Conservation (phyloP, 2,797 vertebrate genomes). For the Mormyrus hasselquistii region DNA sequence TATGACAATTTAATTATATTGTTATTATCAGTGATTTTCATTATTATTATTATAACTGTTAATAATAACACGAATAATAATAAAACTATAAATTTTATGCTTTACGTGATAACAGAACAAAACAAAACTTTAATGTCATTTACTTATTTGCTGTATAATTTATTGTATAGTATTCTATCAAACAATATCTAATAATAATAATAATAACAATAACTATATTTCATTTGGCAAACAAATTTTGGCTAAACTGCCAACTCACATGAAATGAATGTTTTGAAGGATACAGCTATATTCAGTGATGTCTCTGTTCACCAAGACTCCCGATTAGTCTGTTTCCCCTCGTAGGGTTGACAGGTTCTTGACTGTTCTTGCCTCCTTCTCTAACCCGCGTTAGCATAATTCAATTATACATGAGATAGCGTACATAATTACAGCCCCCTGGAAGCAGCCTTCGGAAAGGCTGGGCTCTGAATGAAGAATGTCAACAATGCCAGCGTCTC, state of each 20-base stretch:
- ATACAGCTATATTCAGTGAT: conserved; percentile 19
- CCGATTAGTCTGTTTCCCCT: conserved; percentile 38
- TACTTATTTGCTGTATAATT: not conserved
- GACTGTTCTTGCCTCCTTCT: conserved; percentile 48
- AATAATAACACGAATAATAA: not conserved
- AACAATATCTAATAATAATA: conserved; percentile 7
- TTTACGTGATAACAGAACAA: not conserved
- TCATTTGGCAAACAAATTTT: not conserved
- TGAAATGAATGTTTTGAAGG: conserved; percentile 2
- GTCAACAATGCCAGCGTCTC: conserved; percentile 49
- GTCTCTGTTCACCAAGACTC: conserved; percentile 43
- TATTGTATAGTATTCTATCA: not conserved
- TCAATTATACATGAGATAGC: conserved; percentile 64
- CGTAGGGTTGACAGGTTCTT: conserved; percentile 53
- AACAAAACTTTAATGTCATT: not conserved
- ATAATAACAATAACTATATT: too few species aligned
- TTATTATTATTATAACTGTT: not conserved
- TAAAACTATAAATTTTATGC: not conserved
- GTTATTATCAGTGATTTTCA: not conserved
- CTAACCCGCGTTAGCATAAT: conserved; percentile 59
- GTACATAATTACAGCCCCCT: conserved; percentile 56
- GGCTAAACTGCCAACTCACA: not conserved
- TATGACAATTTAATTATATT: not conserved
- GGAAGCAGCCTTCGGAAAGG: conserved; percentile 44
- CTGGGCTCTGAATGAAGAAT: conserved; percentile 36